Percentiles rank a stretch among this genome's conserved stretches.
phyloP scores from a whole-genome alignment of 2,113 vertebrate genomes.

The Tauraco erythrolophus region DNA sequence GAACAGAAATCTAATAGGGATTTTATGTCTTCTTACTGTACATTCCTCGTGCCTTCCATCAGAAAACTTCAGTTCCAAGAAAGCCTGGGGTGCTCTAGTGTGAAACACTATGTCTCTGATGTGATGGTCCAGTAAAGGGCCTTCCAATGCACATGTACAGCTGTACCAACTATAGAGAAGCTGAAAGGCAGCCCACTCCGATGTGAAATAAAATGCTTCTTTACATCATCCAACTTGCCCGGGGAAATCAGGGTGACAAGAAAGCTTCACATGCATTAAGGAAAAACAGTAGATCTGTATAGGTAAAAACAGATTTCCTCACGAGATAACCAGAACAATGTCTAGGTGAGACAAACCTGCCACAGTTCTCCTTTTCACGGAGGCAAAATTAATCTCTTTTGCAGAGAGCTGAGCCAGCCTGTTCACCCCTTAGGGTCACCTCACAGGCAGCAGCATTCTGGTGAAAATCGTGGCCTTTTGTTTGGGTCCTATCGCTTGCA shows the following conservation, averaged over 20 bases:
- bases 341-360: neutral
- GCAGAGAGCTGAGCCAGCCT: neutral
- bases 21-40: neutral
- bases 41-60: neutral
- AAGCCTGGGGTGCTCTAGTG: neutral
- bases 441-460: neutral
- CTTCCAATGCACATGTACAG: neutral
- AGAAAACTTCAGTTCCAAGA: neutral
- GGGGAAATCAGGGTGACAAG: neutral
- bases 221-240: neutral
- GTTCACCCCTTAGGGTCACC: accelerated
- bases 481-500: neutral
- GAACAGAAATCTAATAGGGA: neutral
- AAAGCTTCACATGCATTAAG: neutral
- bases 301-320: neutral
- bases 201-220: neutral
- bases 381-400: neutral
- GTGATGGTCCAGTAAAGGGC: too few species aligned
- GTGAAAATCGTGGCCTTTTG: neutral
- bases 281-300: neutral
- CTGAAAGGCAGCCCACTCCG: neutral
- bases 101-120: neutral
- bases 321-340: neutral
- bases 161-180: neutral
- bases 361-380: neutral